Evolutionary conservation across 2,797 vertebrate species (phyloP), one percentile per base, ranked within the genome.

Genomic region (Diplodus puntazzo): DNA sequence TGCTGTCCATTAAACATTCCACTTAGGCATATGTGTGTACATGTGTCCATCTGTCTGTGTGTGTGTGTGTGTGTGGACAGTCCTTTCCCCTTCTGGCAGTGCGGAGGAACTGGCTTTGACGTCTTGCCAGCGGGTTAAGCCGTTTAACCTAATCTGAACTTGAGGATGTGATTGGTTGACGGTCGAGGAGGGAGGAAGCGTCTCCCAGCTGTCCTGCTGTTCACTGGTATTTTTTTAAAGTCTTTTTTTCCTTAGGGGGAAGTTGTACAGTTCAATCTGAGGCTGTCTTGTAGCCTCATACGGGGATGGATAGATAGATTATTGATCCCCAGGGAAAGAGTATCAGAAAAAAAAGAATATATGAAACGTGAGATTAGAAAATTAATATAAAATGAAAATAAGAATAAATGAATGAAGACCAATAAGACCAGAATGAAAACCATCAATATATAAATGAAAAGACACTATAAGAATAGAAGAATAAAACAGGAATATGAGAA

Each of bases 91-190:
- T 77, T 74, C 73, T 77, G 75, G 23, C 30, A 9, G 53, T 3
- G 34, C 25, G n/a, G 69, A 87, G 69, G 81, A 88, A 71, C 73
- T 21, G 65, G 48, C 77, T 82, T 81, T 86, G 88, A 83, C 82
- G 46, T 83, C 75, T 87, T 86, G 85, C 82, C 70, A 81, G 75
- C 11, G 62, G 81, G 80, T 90, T 92, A 93, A 92, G 86, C 87
- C 11, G 78, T 90, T 92, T 91, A 87, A 85, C 76, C 59, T 92
- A 92, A 93, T 93, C 93, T 68, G 46, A 82, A 45, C 0, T 2
- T 9, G n/a, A 68, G 70, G 5, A 53, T 46, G 57, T 64, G 80
- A 92, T 93, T 91, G 89, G 93, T 59, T 72, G 86, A 82, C 68
- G 5, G 46, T 66, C 2, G 55, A 77, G 75, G 86, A 83, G 59